Evolutionary conservation across 1,140 invertebrate species (phyloP).

Genomic region (Anthonomus grandis): DNA sequence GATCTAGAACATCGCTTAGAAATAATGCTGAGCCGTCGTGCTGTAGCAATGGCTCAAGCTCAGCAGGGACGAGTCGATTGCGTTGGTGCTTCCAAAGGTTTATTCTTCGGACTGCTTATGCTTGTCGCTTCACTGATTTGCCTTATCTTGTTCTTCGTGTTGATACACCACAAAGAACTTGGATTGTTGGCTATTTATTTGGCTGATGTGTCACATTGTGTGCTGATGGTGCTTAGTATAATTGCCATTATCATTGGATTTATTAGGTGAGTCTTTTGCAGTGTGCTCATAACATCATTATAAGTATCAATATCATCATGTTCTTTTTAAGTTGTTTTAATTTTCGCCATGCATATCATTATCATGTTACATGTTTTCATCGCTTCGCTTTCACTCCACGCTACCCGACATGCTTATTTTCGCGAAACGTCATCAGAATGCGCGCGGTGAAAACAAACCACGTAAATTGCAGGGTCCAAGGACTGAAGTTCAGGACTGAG

Average conservation of each 20-base stretch:
- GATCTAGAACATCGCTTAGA: constrained; percentile 80
- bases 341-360: neutral
- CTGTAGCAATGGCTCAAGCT: constrained; percentile 77
- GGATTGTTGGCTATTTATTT: constrained; percentile 82
- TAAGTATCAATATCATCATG: neutral
- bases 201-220: constrained; percentile 86
- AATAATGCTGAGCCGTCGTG: constrained; percentile 77
- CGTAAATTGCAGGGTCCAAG: constrained; percentile 68
- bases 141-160: constrained; percentile 90
- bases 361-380: neutral
- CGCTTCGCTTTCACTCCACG: too few relatives aligned
- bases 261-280: constrained; percentile 60
- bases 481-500: constrained; percentile 83
- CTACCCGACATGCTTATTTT: neutral
- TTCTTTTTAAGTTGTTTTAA: neutral
- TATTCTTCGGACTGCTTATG: constrained; percentile 89
- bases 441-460: constrained; percentile 28
- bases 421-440: constrained; percentile 28
- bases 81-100: constrained; percentile 86
- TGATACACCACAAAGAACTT: constrained; percentile 78
- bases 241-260: constrained; percentile 88
- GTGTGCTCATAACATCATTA: neutral
- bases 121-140: constrained; percentile 89
- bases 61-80: constrained; percentile 81
- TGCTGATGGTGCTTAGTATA: constrained; percentile 81